Evolutionary conservation across 2,113 vertebrate genomes (phyloP), one percentile per base, ranked within the genome.

Genomic region (Hassar affinis): DNA sequence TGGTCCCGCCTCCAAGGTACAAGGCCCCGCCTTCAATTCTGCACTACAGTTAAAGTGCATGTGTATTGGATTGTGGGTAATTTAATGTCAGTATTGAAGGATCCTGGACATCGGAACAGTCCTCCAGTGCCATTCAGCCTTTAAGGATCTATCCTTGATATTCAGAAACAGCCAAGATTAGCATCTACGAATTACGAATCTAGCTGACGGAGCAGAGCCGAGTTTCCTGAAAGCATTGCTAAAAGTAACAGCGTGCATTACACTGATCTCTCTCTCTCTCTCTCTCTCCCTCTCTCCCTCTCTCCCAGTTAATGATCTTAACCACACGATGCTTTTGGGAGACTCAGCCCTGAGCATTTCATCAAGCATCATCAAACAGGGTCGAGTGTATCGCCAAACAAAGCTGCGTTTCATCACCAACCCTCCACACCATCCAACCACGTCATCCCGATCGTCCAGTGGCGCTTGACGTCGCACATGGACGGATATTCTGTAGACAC

Each of bases 311-410:
- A 69, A 69, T 69, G 66, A 69, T 22, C 8, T 69, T 42, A 47
- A 71, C 38, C 42, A 47, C 14, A 22, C 2, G 4, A 71, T 47
- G 10, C 5, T 47, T 71, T 7, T n/a, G 38, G 38, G 11, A 47
- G 10, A 5, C 42, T 47, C 22, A 45, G 4, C 22, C 11, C 9
- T 6, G 64, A 68, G 38, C 38, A n/a, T 45, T 47, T 71, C 1
- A 71, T 71, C 68, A 71, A n/a, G 47, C 79, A 80, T 38, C 49
- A 38, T 38, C 30, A n/a, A 54, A 33, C 66, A 81, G 35, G 72
- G 45, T 33, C 27, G 20, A 75, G 47, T 6, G 4, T 27, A 27
- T 52, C 15, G 4, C 52, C 47, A 30, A 30, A 52, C 72, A 51
- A 30, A 52, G n/a, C n/a, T 20, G 27, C 30, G 8, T 10, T 14